phyloP scores from a whole-genome alignment of 2,113 vertebrate species.

The Sapayoa aenigma region DNA sequence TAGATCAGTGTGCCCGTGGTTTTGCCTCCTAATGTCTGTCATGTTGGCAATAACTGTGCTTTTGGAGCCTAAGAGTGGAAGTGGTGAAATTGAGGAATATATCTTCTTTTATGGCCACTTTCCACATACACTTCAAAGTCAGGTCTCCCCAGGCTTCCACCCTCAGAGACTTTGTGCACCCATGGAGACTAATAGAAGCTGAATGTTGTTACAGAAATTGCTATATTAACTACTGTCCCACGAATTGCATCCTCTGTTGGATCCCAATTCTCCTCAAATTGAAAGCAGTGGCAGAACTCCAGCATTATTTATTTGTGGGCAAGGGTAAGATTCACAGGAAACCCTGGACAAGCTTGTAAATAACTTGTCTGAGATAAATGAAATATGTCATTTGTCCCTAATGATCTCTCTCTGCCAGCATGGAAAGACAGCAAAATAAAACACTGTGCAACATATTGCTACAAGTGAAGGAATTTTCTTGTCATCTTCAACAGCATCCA shows the following conservation, averaged over 20 bases:
- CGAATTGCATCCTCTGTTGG: not conserved
- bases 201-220: not conserved
- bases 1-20: not conserved
- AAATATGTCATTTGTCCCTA: not conserved
- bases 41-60: not conserved
- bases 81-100: not conserved
- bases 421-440: not conserved
- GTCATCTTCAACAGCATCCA: not conserved
- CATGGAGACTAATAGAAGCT: not conserved
- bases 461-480: not conserved
- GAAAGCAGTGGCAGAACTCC: not conserved
- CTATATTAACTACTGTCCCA: not conserved
- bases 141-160: not conserved
- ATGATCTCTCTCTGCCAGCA: not conserved
- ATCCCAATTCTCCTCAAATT: not conserved
- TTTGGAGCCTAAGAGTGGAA: not conserved
- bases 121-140: conserved; percentile 1
- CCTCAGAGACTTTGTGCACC: not conserved
- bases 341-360: not conserved
- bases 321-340: not conserved
- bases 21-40: not conserved
- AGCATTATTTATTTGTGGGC: not conserved
- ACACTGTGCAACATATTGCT: not conserved
- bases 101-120: not conserved
- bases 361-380: not conserved